Base-by-base conservation (phyloP, 2,888 invertebrate genomes). In the Epistrophe eligans region DNA sequence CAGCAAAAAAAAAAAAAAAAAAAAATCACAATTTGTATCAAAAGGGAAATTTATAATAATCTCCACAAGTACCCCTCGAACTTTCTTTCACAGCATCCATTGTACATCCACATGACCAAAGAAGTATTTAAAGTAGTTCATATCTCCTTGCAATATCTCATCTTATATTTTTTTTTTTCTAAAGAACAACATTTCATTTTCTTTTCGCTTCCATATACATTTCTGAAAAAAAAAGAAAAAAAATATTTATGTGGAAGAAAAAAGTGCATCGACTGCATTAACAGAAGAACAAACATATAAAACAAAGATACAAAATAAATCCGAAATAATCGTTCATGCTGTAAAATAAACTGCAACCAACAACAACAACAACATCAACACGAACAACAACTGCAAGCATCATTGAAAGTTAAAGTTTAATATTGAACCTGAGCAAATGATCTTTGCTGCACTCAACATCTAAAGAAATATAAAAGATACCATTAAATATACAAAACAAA, bases 351-450 rank as follows among this genome's bases (percentile, higher is more conserved):
- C 50, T 70, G 40, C 52, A 70, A 11, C 15, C 52, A 50, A 24
- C 17, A 35, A n/a, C 11, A 17, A 32, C 9, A 35, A 1, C 24
- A 57, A 40, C 48, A 15, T 8, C 58, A 77, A 62, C 64, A 67
- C 58, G 74, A 80, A 55, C 55, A 28, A 50, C 35, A 43, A 48
- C 45, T 45, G 57, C 43, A 74, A 55, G 35, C 60, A 58, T 62
- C 83, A 84, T 88, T 88, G 87, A 88, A 88, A 88, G 87, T 84
- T 84, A 70, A 88, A 88, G 87, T 79, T 24, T 84, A 70, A 58
- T 79, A 73, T 80, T 77, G 84, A 84, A 80, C 88, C 84, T 84
- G 80, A 84, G 84, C 84, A 40, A 62, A 77, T 82, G 73, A 82
- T 82, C 66, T 58, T 71, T 38, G 66, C 45, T 28, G 17, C 35